Percentiles rank a stretch among this genome's conserved stretches.
Conservation (phyloP, 2,113 vertebrate species). For the Heloderma charlesbogerti region DNA sequence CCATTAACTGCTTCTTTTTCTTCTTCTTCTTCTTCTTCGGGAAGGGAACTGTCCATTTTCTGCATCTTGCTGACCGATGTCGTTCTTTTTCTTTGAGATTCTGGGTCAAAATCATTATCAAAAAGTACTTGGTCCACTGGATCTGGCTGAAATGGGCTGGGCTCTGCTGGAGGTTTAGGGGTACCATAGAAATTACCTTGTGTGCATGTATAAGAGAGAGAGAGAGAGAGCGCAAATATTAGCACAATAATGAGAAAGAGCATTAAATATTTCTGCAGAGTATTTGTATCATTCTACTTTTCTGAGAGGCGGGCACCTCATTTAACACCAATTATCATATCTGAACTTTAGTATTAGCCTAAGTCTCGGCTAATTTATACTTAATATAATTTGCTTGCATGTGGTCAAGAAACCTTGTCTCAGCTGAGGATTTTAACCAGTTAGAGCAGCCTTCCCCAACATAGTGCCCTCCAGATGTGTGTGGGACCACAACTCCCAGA, state of each 20-base stretch:
- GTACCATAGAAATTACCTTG: constrained; percentile 98
- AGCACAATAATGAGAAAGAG: not conserved
- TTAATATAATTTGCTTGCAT: not conserved
- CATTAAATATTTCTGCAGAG: not conserved
- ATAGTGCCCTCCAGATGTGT: too few relatives aligned
- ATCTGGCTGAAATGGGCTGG: constrained; percentile 94
- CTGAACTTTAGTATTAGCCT: not conserved
- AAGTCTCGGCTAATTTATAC: not conserved
- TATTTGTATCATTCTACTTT: not conserved
- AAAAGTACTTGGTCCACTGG: constrained; percentile 97
- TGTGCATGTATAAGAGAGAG: not conserved
- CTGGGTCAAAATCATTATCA: constrained; percentile 94
- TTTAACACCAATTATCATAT: not conserved
- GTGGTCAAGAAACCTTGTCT: not conserved
- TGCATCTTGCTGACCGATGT: constrained; percentile 99
- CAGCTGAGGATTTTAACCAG: not conserved
- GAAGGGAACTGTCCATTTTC: constrained; percentile 91
- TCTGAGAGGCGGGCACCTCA: not conserved
- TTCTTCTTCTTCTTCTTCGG: constrained; percentile 97
- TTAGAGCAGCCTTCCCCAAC: too few relatives aligned
- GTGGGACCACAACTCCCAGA: too few relatives aligned
- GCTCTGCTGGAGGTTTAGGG: constrained; percentile 94
- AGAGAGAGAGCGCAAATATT: not conserved
- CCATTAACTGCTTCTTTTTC: constrained; percentile 90
- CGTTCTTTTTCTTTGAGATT: constrained; percentile 94